Percentiles rank a stretch among this genome's conserved stretches.
Evolutionary conservation across 2,797 vertebrate genomes (phyloP).

Genomic region (Pseudomugil gertrudae): DNA sequence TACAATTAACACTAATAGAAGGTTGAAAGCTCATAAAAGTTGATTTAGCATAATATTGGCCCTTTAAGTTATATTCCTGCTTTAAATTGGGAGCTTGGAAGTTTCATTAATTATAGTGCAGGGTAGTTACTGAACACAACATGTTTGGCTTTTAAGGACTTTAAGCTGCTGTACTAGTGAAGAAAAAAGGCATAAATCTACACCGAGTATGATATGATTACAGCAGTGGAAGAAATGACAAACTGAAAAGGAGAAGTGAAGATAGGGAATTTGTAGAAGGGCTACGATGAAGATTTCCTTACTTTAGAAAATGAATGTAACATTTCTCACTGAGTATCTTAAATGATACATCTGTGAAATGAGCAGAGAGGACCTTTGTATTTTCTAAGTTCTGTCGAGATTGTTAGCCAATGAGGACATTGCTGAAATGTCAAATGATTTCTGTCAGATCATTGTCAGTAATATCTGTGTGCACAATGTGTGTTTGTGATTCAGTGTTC

Average conservation of each 20-base stretch:
- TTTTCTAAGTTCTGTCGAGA: not conserved
- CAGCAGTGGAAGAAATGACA: not conserved
- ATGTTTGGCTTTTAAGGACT: not conserved
- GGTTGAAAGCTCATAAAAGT: too few species aligned
- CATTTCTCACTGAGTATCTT: not conserved
- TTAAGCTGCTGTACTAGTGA: not conserved
- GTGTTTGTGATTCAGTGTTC: conserved; percentile 85
- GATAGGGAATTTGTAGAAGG: not conserved
- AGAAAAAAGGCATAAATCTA: not conserved
- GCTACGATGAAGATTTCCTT: not conserved
- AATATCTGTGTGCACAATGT: not conserved
- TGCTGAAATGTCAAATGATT: not conserved
- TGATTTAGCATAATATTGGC: too few species aligned
- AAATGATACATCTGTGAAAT: not conserved
- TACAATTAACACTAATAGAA: too few species aligned
- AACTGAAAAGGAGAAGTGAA: not conserved
- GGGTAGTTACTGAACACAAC: not conserved
- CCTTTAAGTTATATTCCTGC: too few species aligned
- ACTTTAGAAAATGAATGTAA: not conserved
- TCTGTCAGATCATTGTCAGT: not conserved
- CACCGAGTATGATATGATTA: not conserved
- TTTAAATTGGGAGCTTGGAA: too few species aligned
- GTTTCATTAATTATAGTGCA: not conserved
- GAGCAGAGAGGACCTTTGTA: too few species aligned
- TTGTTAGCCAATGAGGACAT: not conserved